Percentiles rank a stretch among this genome's conserved stretches.
Conservation (phyloP, 2,113 vertebrate genomes). For the Sceloporus undulatus region DNA sequence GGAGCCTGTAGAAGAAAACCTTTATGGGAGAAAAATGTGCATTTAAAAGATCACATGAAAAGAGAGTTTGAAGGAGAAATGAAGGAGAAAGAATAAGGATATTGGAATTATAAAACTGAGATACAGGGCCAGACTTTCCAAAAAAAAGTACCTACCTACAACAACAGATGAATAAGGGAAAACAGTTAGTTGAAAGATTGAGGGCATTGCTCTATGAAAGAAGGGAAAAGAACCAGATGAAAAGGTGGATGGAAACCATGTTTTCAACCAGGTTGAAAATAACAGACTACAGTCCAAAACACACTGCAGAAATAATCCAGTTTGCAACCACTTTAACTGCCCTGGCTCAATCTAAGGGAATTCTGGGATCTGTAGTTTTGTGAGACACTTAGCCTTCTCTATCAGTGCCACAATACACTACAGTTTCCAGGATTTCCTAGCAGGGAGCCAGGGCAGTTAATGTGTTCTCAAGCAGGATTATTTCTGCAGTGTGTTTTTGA, state of each 20-base stretch:
- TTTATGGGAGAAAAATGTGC: background rate
- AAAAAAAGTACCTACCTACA: slow-evolving; percentile 7
- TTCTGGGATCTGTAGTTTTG: too few species aligned
- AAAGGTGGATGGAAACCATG: too few species aligned
- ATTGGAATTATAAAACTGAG: background rate
- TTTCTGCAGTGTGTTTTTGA: too few species aligned
- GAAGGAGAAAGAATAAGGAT: background rate
- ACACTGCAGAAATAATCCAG: too few species aligned
- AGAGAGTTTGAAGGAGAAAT: slow-evolving; percentile 1
- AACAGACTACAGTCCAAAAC: background rate
- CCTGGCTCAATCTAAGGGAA: too few species aligned
- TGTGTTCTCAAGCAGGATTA: too few species aligned
- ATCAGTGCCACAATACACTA: too few species aligned
- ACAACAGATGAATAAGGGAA: background rate
- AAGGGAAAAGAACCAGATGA: background rate
- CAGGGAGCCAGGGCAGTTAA: too few species aligned
- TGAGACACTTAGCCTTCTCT: too few species aligned
- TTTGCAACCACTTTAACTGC: too few species aligned
- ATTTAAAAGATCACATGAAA: background rate
- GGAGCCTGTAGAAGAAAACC: background rate
- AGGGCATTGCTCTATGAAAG: slow-evolving; percentile 4
- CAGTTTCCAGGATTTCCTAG: too few species aligned
- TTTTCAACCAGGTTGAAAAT: background rate
- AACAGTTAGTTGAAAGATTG: slow-evolving; percentile 2
- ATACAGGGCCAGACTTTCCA: background rate